Evolutionary conservation across 1,140 invertebrate species (phyloP), one percentile per base, ranked within the genome.

Genomic region (Rhyzopertha dominica): DNA sequence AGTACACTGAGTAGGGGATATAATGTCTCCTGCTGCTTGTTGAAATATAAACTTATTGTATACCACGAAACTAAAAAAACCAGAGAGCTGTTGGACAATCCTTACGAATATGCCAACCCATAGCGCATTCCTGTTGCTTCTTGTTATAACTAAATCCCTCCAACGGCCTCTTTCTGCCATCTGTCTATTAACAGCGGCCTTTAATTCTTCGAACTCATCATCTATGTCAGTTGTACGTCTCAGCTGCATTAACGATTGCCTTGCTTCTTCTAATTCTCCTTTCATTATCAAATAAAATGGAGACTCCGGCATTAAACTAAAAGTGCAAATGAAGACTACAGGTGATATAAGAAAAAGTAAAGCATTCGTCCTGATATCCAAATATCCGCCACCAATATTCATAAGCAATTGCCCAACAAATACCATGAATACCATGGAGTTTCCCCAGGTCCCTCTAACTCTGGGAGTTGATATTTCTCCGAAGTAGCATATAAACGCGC

Each of bases 401-500:
- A 49, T 45, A 18, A 49, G 13, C 17, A 40, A 32, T 4, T 42
- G 16, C 3, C 69, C 71, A 31, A 79, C 65, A 26, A 68, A 70
- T 8, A 70, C 59, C 13, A 72, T 68, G 5, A 64, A 37, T 4
- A 59, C 66, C 74, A 49, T 74, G 71, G 10, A 73, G 1, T 75
- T 53, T 18, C 56, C 53, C 42, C 48, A 55, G 5, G 31, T 35
- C 8, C 53, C 53, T 29, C 56, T 25, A 8, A 58, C 42, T 14
- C 32, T 28, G 3, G 53, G 53, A 18, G 51, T 50, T 10, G 56
- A 43, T 19, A 49, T 39, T 35, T 58, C 56, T 5, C 48, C 49
- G 5, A 58, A 45, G 34, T 58, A 58, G 4, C 35, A 45, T 4
- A 53, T 52, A 8, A 55, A 35, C 4, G 47, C 40, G 8, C 39